Percentiles rank a stretch among this genome's conserved stretches.
phyloP scores from a whole-genome alignment of 2,797 vertebrate genomes.

The Columba guinea region DNA sequence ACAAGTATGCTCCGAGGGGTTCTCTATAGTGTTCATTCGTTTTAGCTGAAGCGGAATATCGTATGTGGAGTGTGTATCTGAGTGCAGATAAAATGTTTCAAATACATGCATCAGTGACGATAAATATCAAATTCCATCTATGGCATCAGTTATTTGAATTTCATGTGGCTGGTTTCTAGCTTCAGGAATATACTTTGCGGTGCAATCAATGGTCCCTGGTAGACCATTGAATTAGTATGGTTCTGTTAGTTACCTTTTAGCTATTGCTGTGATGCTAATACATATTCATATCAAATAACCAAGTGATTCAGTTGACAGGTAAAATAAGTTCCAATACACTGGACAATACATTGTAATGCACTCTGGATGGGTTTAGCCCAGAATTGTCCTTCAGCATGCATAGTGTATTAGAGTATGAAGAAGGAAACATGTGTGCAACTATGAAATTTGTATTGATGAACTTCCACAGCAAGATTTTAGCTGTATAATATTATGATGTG shows the following conservation, averaged over 20 bases:
- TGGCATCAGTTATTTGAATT: constrained; percentile 31
- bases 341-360: constrained; percentile 7
- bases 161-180: constrained; percentile 17
- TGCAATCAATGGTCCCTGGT: constrained; percentile 15
- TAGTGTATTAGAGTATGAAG: background rate
- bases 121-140: constrained; percentile 8
- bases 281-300: constrained; percentile 24
- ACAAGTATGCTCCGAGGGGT: background rate
- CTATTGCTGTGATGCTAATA: constrained; percentile 30
- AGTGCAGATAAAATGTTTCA: background rate
- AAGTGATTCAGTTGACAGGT: constrained; percentile 26
- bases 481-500: background rate
- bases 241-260: constrained; percentile 49
- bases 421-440: background rate
- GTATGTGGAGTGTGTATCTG: background rate
- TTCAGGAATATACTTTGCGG: constrained; percentile 9
- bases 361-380: background rate
- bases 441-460: constrained; percentile 16
- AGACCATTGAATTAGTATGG: constrained; percentile 5
- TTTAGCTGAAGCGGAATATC: background rate
- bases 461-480: background rate
- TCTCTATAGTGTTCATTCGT: constrained; percentile 4
- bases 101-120: background rate
- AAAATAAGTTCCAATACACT: constrained; percentile 36
- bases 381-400: background rate